These are phyloP conservation scores for Pantelozetes paolii DNA, from an alignment of 2,888 invertebrate species.

Conservation along the genomic window DNA sequence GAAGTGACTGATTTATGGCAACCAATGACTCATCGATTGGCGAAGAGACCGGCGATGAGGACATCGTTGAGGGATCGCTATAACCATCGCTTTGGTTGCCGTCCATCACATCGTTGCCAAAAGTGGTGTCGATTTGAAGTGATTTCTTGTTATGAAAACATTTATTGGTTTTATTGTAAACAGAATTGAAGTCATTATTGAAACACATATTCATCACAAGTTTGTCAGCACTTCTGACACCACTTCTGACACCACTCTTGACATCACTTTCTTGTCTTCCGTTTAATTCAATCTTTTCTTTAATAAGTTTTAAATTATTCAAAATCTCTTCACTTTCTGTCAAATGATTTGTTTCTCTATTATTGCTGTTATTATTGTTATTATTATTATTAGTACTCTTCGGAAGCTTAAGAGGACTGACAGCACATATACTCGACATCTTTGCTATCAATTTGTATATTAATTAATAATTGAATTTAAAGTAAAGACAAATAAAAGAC, in stretches of 20 bases:
- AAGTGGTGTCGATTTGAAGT: background rate
- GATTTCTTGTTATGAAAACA: background rate
- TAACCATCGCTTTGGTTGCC: slow-evolving; percentile 15
- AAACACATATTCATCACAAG: background rate
- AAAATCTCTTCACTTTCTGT: slow-evolving; percentile 5
- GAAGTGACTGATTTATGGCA: slow-evolving; percentile 8
- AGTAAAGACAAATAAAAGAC: too few relatives aligned
- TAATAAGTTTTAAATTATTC: slow-evolving; percentile 28
- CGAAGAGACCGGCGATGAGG: slow-evolving; percentile 35
- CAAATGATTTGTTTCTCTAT: background rate
- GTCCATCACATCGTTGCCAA: background rate
- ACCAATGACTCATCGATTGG: background rate
- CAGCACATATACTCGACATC: slow-evolving; percentile 20
- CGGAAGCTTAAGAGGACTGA: background rate
- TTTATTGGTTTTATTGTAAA: background rate
- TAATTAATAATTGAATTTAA: too few relatives aligned
- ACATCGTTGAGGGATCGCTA: slow-evolving; percentile 39
- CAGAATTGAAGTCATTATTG: background rate
- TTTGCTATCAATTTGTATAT: background rate
- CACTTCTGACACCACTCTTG: too few relatives aligned
- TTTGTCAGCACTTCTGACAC: background rate
- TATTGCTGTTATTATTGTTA: background rate
- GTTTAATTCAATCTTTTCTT: slow-evolving; percentile 1
- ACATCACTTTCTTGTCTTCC: background rate
- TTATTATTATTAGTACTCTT: background rate